Conservation (phyloP, 1,140 invertebrate species). For the Theocolax elegans region DNA sequence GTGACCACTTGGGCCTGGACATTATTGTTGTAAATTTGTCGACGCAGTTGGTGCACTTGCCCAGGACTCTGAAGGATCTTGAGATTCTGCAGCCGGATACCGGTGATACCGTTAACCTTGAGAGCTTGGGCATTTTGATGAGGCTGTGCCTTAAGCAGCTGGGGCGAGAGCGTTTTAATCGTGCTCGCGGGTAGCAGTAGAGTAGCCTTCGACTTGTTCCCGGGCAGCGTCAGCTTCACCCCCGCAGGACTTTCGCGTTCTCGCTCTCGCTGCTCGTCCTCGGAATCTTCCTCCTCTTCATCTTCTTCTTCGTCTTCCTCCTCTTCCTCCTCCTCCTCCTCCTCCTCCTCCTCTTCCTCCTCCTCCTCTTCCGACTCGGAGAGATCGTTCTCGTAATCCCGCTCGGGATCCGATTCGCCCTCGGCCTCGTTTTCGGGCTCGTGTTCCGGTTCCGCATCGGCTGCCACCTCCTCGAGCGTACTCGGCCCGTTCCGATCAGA, state of each 20-base stretch:
- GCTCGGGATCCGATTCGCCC: not conserved
- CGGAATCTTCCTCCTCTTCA: not conserved
- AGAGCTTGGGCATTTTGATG: conserved; percentile 48
- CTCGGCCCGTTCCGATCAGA: not conserved
- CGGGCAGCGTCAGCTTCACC: conserved; percentile 31
- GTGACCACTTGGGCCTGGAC: conserved; percentile 63
- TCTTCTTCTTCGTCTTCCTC: conserved; percentile 52
- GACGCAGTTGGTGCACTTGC: conserved; percentile 57
- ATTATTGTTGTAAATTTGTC: conserved; percentile 67
- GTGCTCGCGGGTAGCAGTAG: conserved; percentile 48
- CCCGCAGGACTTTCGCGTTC: not conserved
- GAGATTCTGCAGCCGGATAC: conserved; percentile 67
- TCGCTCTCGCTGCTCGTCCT: conserved; percentile 30
- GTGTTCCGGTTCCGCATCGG: not conserved
- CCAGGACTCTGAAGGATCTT: conserved; percentile 54
- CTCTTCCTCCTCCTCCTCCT: conserved; percentile 52
- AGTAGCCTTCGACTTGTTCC: conserved; percentile 41
- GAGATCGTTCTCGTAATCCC: conserved; percentile 50
- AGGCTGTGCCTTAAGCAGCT: conserved; percentile 49
- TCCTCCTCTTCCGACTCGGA: conserved; percentile 45
- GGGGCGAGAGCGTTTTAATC: conserved; percentile 57
- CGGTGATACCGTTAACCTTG: conserved; percentile 58
- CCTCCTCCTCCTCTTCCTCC: conserved; percentile 36
- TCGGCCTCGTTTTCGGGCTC: conserved; percentile 40
- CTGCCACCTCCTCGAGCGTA: conserved; percentile 12